Evolutionary conservation across 2,888 invertebrate species (phyloP).

Genomic region (Eupithecia subfuscata): DNA sequence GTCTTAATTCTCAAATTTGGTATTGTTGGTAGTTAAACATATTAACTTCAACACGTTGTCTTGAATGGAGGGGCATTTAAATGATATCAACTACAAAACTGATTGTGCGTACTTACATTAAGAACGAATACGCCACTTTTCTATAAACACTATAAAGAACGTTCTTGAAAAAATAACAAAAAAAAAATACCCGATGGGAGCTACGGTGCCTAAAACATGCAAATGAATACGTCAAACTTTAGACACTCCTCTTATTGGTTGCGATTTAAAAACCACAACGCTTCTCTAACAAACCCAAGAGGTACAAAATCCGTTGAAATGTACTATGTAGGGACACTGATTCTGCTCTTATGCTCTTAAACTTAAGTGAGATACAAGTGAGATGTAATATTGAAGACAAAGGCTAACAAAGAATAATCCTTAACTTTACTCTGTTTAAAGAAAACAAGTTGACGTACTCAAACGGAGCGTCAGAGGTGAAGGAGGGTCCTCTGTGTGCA

Average conservation of each 20-base stretch:
- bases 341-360: slow-evolving; percentile 26
- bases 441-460: slow-evolving; percentile 77
- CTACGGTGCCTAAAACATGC: neutral
- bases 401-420: slow-evolving; percentile 52
- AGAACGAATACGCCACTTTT: neutral
- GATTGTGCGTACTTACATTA: too few species aligned
- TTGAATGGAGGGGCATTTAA: too few species aligned
- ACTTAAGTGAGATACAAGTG: slow-evolving; percentile 45
- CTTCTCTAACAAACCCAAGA: too few species aligned
- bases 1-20: too few species aligned
- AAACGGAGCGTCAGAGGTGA: slow-evolving; percentile 73
- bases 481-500: slow-evolving; percentile 74
- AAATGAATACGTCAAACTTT: neutral
- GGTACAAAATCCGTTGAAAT: neutral
- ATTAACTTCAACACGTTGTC: too few species aligned
- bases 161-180: neutral
- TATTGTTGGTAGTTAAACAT: too few species aligned
- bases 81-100: too few species aligned
- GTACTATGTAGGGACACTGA: neutral
- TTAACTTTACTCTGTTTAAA: slow-evolving; percentile 72
- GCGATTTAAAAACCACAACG: neutral
- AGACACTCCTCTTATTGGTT: neutral
- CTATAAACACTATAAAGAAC: neutral
- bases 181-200: neutral
- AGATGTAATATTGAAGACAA: slow-evolving; percentile 49